phyloP scores from a whole-genome alignment of 1,140 invertebrate genomes.

The Danaus melanippus region DNA sequence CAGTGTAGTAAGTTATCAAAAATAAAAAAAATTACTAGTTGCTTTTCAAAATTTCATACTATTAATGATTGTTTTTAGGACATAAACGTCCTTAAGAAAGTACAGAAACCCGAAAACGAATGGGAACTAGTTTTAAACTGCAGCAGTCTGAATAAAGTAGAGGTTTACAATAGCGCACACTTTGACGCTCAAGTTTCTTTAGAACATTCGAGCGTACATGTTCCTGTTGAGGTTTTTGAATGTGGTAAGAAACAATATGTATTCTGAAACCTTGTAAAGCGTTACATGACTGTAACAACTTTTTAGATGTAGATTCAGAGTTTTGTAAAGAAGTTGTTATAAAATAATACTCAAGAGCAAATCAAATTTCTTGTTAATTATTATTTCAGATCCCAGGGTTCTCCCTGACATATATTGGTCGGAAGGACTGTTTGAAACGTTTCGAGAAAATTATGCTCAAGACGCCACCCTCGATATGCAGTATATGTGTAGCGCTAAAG shows the following conservation, averaged over 20 bases:
- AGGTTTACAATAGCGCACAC: constrained; percentile 36
- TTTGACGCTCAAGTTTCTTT: constrained; percentile 47
- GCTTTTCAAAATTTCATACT: not conserved
- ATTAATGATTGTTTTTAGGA: constrained; percentile 25
- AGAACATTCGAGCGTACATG: constrained; percentile 46
- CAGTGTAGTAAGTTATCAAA: constrained; percentile 42
- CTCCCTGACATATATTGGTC: constrained; percentile 77
- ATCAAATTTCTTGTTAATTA: not conserved
- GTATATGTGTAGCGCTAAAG: constrained; percentile 91
- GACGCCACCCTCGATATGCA: constrained; percentile 90
- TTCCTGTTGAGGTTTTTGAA: constrained; percentile 50
- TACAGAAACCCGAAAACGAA: constrained; percentile 20
- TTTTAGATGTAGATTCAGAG: no score
- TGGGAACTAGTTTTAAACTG: constrained; percentile 35
- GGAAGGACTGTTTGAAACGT: constrained; percentile 81
- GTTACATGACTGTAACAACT: no score
- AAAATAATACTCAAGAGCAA: not conserved
- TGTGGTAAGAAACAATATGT: constrained; percentile 37
- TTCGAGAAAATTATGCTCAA: constrained; percentile 82
- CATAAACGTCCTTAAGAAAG: constrained; percentile 36
- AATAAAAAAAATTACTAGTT: not conserved
- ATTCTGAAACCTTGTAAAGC: no score
- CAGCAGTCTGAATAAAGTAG: constrained; percentile 37
- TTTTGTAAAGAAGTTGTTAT: no score
- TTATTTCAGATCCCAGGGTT: constrained; percentile 56